Percentiles rank a stretch among this genome's conserved stretches.
These are phyloP conservation scores for Brachycybe producta DNA, from an alignment of 2,888 invertebrate species.

Conservation along the genomic window DNA sequence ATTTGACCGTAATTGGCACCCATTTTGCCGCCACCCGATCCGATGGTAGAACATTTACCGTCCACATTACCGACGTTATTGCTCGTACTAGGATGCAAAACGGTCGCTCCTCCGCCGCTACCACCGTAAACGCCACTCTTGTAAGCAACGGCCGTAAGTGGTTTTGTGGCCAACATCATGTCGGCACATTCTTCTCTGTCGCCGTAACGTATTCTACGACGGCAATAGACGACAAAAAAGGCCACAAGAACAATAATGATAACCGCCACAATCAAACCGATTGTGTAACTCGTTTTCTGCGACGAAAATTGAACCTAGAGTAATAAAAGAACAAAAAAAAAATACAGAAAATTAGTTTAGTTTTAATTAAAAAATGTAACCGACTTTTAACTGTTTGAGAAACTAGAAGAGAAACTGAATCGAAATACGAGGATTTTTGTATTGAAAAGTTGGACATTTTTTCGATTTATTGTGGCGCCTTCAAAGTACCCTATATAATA, in stretches of 20 bases:
- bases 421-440: too few relatives aligned
- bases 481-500: too few relatives aligned
- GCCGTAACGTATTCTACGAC: constrained; percentile 35
- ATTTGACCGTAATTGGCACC: constrained; percentile 22
- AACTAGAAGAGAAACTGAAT: too few relatives aligned
- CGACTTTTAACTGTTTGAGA: too few relatives aligned
- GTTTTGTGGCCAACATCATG: constrained; percentile 33
- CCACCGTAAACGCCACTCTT: neutral
- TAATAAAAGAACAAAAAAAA: neutral
- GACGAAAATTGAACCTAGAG: neutral
- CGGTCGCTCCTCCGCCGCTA: neutral
- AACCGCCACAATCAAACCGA: constrained; percentile 28
- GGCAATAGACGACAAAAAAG: constrained; percentile 42
- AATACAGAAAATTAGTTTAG: neutral
- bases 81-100: neutral
- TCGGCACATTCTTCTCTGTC: constrained; percentile 37
- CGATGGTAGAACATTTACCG: constrained; percentile 31
- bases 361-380: too few relatives aligned
- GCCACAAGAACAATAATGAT: constrained; percentile 41
- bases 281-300: neutral
- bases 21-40: constrained; percentile 44
- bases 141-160: constrained; percentile 1
- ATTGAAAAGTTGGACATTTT: too few relatives aligned
- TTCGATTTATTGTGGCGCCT: too few relatives aligned
- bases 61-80: constrained; percentile 4